Base-by-base conservation (phyloP, 2,888 invertebrate species). In the Cylloceria caligata region DNA sequence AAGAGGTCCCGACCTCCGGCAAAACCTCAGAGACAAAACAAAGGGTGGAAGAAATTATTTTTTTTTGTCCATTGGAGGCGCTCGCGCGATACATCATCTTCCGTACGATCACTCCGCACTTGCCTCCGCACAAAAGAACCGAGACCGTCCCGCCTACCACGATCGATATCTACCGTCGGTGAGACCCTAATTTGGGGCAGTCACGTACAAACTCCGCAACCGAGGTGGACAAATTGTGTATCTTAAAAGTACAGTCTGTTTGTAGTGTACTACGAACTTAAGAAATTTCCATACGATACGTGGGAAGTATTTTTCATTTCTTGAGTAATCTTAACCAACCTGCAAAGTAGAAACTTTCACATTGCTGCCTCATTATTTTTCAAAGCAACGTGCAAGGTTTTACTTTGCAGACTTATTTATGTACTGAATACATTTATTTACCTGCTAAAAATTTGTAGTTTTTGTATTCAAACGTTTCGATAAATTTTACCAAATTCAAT, bases 111-210 rank as follows among this genome's bases (percentile, higher is more conserved):
- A 68, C 62, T 65, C 36, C 76, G 65, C 81, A 73, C 65, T 81
- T 81, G 73, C 55, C 42, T 55, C 73, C 30, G 47, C 75, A 67
- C 57, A 45, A 45, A 67, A 75, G 34, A 75, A 57, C 9, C 82
- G 85, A 87, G 84, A 84, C 84, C 76, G 80, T 82, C 65, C 77
- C 71, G 45, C 77, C 73, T 30, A 42, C 71, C 34, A 49, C 83
- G 86, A 87, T 87, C 88, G 88, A 87, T 87, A 78, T 81, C 76
- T 71, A 57, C 81, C 69, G 49, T 83, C 77, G 85, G 87, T 88
- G 87, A 89, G 81, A 89, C 90, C 86, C 89, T 88, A 90, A 91
- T 90, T 87, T 87, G 79, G 86, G 81, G 83, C 87, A 88, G 90
- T 90, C 91, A 90, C 91, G 90, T 90, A 89, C 89, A 87, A 87